Base-by-base conservation (phyloP, 2,113 vertebrate species). In the Gobius niger region DNA sequence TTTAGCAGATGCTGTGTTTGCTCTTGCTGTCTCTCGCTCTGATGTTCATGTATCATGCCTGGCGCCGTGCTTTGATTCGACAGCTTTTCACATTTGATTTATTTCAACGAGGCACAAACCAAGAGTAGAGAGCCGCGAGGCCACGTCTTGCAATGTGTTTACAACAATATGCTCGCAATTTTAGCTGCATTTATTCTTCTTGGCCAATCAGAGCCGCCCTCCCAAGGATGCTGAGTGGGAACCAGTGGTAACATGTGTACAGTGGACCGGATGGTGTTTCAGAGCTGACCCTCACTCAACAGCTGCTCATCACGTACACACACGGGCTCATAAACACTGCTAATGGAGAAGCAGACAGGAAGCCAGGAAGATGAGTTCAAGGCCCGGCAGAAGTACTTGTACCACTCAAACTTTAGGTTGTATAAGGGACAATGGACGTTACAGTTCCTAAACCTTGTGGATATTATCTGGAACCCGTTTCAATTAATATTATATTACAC, bases 131-230 rank as follows among this genome's bases (percentile, higher is more conserved):
- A 15, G 52, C 77, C 51, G 15, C 56, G 82, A 85, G 89, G 83
- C 82, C 88, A 68, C 8, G 10, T 79, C 69, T 72, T 62, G 46
- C 70, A 42, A 69, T 76, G 76, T 91, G 89, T 91, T 92, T 91
- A 91, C 79, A 86, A 70, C 86, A 90, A 88, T 85, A 75, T 91
- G 88, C 85, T 88, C 73, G 76, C 87, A 89, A 90, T 90, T 90
- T 90, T 68, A 73, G 72, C 78, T 68, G 76, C 84, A 72, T 88
- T 91, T 87, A 77, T 75, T 83, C 74, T 54, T 53, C 67, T 19
- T 64, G 74, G 73, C 88, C 84, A 90, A 89, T 88, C 85, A 87
- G 84, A 87, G 77, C 73, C 44, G 65, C 78, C 71, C 75, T 81
- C 70, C 81, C 80, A 87, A 91, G 88, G 88, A 87, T 84, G 87